Evolutionary conservation across 1,140 invertebrate genomes (phyloP), one percentile per base, ranked within the genome.

Genomic region (Holotrichia oblita): DNA sequence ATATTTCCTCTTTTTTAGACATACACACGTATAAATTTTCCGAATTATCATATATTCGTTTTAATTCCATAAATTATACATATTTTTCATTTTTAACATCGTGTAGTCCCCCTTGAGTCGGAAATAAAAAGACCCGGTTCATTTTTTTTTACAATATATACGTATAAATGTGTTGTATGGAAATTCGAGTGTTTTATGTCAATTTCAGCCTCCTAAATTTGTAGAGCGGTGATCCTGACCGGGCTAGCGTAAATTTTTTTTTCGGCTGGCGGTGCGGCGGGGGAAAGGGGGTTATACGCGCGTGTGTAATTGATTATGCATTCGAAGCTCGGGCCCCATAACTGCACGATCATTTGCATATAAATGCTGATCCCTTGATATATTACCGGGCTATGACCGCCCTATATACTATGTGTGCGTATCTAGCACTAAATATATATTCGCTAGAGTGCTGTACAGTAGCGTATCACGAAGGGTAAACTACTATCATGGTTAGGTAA

Each of bases 331-430:
- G 22, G 22, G 22, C 12, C 22, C 61, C 61, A 69, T 69, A 69
- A 69, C 20, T 27, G 61, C 24, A 69, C 61, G 61, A 69, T 69
- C 61, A 69, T 69, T 69, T 69, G 24, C 61, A 69, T 69, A 69
- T 34, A 69, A 69, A 69, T 69, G 61, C 9, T 69, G 61, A 69
- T 69, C 61, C 61, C 17, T 34, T 69, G 61, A 69, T 69, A 34
- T 69, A 34, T 34, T 10, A 34, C 61, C 61, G 17, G 22, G 8
- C 22, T 69, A 8, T 24, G 61, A 69, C 22, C 61, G 22, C 0
- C 17, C 61, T 34, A 24, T 34, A 34, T 24, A 9, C 22, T 34
- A 34, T 34, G 2, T 34, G 27, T 34, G 27, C 27, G 27, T 34
- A 34, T 34, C 27, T 34, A 34, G 27, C 27, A 34, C 27, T 34